Conservation (phyloP, 2,113 vertebrate genomes). For the Symphodus melops region DNA sequence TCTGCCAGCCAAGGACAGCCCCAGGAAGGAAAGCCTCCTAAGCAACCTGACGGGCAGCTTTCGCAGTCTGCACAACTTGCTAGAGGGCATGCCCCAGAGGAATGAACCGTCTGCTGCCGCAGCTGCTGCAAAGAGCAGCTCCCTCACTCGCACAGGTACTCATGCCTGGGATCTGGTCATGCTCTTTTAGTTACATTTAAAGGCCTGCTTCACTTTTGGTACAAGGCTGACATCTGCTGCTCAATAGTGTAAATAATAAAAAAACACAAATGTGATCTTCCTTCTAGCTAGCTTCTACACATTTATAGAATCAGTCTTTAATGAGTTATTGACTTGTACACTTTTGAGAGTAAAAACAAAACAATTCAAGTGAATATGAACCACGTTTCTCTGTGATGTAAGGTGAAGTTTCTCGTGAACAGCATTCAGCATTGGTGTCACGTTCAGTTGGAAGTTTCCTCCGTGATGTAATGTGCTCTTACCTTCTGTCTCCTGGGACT, state of each 20-base stretch:
- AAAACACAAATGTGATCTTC: not conserved
- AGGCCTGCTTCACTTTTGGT: slow-evolving; percentile 6
- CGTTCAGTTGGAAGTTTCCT: not conserved
- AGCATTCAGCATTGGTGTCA: not conserved
- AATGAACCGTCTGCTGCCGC: slow-evolving; percentile 78
- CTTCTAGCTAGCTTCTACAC: not conserved
- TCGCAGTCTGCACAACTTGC: slow-evolving; percentile 94
- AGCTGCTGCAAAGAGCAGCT: slow-evolving; percentile 88
- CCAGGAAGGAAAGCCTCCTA: slow-evolving; percentile 95
- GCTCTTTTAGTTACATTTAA: not conserved
- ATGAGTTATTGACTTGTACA: slow-evolving; percentile 4
- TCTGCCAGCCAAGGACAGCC: slow-evolving; percentile 90
- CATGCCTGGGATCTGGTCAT: accelerated
- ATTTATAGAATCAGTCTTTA: not conserved
- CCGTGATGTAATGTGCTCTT: slow-evolving; percentile 6
- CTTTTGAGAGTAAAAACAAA: too few relatives aligned
- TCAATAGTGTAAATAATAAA: slow-evolving; percentile 3
- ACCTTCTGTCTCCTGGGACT: not conserved
- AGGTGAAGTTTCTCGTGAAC: not conserved
- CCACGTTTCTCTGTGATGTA: not conserved
- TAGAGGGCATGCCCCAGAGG: slow-evolving; percentile 94
- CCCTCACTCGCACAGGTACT: slow-evolving; percentile 93
- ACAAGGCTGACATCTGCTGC: slow-evolving; percentile 57
- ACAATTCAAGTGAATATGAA: not conserved
- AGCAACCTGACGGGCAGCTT: slow-evolving; percentile 98